Conservation (phyloP, 2,797 vertebrate species). For the Tarsius wallacei region DNA sequence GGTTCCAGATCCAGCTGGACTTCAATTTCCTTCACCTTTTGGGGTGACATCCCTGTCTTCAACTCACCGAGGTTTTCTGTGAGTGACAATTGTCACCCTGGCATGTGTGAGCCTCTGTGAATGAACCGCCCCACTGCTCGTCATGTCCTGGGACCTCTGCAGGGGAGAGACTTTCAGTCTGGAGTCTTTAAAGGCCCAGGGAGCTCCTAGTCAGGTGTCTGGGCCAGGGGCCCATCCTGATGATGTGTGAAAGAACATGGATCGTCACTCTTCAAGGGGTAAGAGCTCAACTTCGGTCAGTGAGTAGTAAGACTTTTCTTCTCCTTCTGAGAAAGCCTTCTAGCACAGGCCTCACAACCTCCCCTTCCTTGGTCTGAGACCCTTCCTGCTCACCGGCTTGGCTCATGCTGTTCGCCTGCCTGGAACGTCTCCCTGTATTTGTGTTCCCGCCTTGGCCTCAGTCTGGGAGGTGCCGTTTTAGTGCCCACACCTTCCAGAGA, state of each 20-base stretch:
- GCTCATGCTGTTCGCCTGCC: neutral
- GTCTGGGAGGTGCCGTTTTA: neutral
- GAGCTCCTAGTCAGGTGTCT: neutral
- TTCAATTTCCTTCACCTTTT: neutral
- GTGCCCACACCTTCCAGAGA: neutral
- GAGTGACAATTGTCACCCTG: neutral
- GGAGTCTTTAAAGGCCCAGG: neutral
- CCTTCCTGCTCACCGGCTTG: neutral
- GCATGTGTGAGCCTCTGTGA: neutral
- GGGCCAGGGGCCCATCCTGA: neutral
- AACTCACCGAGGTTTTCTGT: neutral
- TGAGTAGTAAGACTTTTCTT: neutral
- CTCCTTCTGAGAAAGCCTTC: slow-evolving; percentile 34
- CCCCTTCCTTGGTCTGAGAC: neutral
- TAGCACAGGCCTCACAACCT: neutral
- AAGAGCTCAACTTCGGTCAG: neutral
- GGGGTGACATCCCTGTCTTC: neutral
- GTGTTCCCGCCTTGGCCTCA: neutral
- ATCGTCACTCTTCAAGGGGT: slow-evolving; percentile 5
- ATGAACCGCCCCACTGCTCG: neutral
- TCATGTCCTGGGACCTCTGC: neutral
- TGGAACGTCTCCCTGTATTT: neutral
- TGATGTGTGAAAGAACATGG: neutral
- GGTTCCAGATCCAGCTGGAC: no score
- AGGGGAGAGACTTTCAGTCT: neutral